phyloP scores from a whole-genome alignment of 2,113 vertebrate genomes.

The Labeo catla region DNA sequence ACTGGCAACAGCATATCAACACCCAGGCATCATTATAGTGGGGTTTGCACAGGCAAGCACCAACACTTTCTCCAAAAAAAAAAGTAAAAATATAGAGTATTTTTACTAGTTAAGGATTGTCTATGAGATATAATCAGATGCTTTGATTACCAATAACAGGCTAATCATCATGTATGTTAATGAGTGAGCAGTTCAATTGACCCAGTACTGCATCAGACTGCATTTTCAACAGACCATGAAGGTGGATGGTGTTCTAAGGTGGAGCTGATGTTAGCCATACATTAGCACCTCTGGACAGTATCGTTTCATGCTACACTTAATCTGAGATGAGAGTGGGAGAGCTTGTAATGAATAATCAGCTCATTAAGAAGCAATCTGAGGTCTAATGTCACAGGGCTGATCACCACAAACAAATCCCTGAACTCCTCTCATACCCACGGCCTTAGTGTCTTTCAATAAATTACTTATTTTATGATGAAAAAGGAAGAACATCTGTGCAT shows the following conservation, averaged over 20 bases:
- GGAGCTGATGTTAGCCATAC: background rate
- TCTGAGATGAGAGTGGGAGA: background rate
- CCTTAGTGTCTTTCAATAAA: background rate
- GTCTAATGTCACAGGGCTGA: conserved; percentile 1
- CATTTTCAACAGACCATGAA: background rate
- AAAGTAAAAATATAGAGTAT: background rate
- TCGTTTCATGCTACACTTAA: conserved; percentile 17
- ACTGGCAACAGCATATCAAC: background rate
- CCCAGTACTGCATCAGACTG: background rate
- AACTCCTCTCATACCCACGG: background rate
- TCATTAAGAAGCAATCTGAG: conserved; percentile 5
- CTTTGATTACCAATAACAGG: background rate
- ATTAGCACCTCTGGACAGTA: conserved; percentile 25
- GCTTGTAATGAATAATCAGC: conserved; percentile 34
- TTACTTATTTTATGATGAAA: background rate
- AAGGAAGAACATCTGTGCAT: background rate
- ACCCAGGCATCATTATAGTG: background rate
- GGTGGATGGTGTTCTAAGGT: background rate
- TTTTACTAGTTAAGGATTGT: background rate
- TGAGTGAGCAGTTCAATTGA: background rate
- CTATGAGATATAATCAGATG: background rate
- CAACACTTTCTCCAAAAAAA: background rate
- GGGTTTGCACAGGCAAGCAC: background rate
- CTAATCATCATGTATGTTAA: background rate
- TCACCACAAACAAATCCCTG: background rate